Evolutionary conservation across 2,113 vertebrate genomes (phyloP).

Genomic region (Actenoides hombroni): DNA sequence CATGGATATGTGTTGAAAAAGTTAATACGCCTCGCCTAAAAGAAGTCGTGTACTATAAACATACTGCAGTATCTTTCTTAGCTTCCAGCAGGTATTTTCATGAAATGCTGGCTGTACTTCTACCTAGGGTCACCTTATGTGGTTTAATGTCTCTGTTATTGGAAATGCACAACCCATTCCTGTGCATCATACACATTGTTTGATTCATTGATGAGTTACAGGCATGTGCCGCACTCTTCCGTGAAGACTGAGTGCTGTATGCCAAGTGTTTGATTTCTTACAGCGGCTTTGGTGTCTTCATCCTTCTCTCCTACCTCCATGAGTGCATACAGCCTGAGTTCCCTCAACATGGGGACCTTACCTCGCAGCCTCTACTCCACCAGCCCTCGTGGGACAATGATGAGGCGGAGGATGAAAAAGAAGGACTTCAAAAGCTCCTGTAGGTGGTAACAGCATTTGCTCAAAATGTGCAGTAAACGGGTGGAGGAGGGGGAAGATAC

Average conservation of each 20-base stretch:
- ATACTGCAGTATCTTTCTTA: neutral
- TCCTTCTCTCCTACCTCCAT: slow-evolving; percentile 97
- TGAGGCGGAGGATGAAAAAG: slow-evolving; percentile 95
- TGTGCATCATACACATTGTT: slow-evolving; percentile 3
- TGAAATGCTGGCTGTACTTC: neutral
- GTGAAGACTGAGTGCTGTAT: slow-evolving; percentile 29
- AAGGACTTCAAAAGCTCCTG: slow-evolving; percentile 98
- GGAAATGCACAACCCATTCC: neutral
- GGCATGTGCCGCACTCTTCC: slow-evolving; percentile 12
- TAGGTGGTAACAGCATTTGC: slow-evolving; percentile 77
- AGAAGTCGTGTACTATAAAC: neutral
- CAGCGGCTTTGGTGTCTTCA: slow-evolving; percentile 89
- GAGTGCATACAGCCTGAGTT: slow-evolving; percentile 98
- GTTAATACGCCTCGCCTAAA: neutral
- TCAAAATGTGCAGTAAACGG: slow-evolving; percentile 31
- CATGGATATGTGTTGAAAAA: neutral
- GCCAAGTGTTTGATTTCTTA: slow-evolving; percentile 74
- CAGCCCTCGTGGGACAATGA: slow-evolving; percentile 93
- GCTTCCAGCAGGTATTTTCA: neutral
- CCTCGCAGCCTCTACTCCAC: slow-evolving; percentile 96
- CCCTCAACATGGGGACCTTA: slow-evolving; percentile 94
- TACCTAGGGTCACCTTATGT: neutral
- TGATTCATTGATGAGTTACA: slow-evolving; percentile 29
- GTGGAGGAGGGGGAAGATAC: slow-evolving; percentile 36
- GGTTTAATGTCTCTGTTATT: neutral